Evolutionary conservation across 2,888 invertebrate genomes (phyloP), one percentile per base, ranked within the genome.

Genomic region (Acanthosepion esculentum): DNA sequence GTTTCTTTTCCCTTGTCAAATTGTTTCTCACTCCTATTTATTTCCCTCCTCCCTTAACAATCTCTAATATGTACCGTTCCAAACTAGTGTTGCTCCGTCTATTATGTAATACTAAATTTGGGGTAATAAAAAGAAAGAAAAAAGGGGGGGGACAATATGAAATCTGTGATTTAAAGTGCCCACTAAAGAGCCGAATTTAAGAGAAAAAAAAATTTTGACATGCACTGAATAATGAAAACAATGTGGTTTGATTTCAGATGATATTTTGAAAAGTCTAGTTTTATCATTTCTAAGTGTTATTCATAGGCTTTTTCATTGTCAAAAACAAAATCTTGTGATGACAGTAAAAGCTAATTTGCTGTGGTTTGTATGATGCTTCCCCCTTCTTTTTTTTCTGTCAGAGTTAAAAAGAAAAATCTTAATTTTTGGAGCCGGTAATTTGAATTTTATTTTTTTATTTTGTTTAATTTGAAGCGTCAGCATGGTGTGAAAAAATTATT

Each of bases 81-180:
- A 78, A 78, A 78, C 78, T 78, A n/a, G 78, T 78, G n/a, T 78
- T 78, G 78, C 78, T 78, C 78, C 78, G n/a, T 78, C n/a, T 78
- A 59, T 6, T 23, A 15, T 78, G 18, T n/a, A 78, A n/a, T 78
- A 78, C 29, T 29, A n/a, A n/a, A 78, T 12, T 78, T 12, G n/a
- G n/a, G 12, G 33, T 12, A 78, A n/a, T n/a, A n/a, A 78, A n/a
- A 33, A n/a, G 15, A 78, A 78, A 41, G 3, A 41, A n/a, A n/a
- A n/a, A n/a, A n/a, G n/a, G n/a, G n/a, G 41, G 33, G n/a, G n/a
- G n/a, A 78, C 78, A n/a, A 78, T 78, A 33, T 78, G n/a, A 78
- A n/a, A 78, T 78, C 78, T 78, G 78, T 78, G 78, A 78, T 78
- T 78, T 78, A 33, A 78, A 78, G n/a, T 78, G 78, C 78, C 78